These are phyloP conservation scores for Notodonta dromedarius DNA, from an alignment of 2,888 invertebrate species.

Conservation along the genomic window DNA sequence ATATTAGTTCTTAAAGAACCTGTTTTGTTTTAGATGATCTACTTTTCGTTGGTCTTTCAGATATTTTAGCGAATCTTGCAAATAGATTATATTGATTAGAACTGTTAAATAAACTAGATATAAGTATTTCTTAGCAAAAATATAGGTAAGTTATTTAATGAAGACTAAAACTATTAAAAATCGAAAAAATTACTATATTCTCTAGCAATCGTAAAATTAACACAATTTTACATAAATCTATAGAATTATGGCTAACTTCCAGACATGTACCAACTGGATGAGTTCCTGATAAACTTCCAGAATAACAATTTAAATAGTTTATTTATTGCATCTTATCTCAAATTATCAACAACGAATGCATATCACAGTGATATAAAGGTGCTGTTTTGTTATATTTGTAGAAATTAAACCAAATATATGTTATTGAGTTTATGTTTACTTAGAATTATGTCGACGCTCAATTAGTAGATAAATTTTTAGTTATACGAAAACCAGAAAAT, in stretches of 20 bases:
- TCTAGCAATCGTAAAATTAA: conserved; percentile 21
- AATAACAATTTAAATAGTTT: not conserved
- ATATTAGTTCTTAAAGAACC: not conserved
- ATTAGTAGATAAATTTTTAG: conserved; percentile 47
- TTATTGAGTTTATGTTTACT: conserved; percentile 52
- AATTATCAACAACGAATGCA: conserved; percentile 56
- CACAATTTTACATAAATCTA: conserved; percentile 7
- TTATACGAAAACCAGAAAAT: conserved; percentile 36
- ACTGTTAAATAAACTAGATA: not conserved
- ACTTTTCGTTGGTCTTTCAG: conserved; percentile 47
- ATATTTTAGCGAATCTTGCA: conserved; percentile 46
- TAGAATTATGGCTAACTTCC: conserved; percentile 22
- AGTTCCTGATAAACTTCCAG: conserved; percentile 28
- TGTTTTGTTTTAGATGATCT: conserved; percentile 32
- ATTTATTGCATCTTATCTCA: conserved; percentile 5
- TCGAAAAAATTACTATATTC: conserved; percentile 14
- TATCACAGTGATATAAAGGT: conserved; percentile 69
- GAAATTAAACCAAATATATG: conserved; percentile 75
- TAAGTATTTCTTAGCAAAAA: not conserved
- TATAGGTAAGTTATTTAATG: not conserved
- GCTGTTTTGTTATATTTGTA: conserved; percentile 71
- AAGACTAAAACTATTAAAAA: conserved; percentile 7
- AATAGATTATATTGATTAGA: conserved; percentile 5
- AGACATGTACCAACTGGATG: conserved; percentile 19
- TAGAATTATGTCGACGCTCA: conserved; percentile 60